Base-by-base conservation (phyloP, 2,797 vertebrate genomes). In the Merluccius polli region DNA sequence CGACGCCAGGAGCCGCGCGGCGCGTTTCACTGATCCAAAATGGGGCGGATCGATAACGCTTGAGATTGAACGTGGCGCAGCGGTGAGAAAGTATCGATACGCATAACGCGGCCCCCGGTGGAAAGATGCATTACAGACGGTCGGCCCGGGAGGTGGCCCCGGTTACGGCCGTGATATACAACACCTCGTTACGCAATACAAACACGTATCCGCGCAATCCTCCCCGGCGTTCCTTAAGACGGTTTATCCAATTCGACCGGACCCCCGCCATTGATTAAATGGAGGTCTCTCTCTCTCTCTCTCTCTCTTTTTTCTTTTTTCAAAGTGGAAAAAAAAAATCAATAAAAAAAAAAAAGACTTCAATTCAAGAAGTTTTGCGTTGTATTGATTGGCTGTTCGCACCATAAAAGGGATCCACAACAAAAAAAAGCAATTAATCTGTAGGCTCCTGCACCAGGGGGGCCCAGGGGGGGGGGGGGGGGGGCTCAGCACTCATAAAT, bases 401-500 rank as follows among this genome's bases (percentile, higher is more conserved):
- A 65, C 63, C 11, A 77, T 75, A 76, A 15, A 82, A 80, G 77
- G 70, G 78, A 86, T 73, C 76, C 71, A 81, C 44, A 81, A 79
- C 70, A 83, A 84, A 84, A 71, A 75, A 82, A 85, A 83, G 85
- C 84, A 82, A 71, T 92, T 79, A 87, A 81, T 81, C 77, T 76
- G 38, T 80, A 79, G n/a, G n/a, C n/a, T n/a, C n/a, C n/a, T n/a
- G n/a, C 35, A 75, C 79, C 31, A 27, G 73, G 79, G 75, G 83
- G 59, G n/a, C n/a, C n/a, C 82, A 78, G 77, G 82, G 81, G 78
- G 77, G 76, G 84, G 84, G 77, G 78, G 80, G 80, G 84, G 76
- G 12, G 71, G 77, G 79, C 52, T 82, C 85, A 83, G 82, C 88
- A 91, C 90, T 92, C 83, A 88, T 91, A 92, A 92, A 93, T 92